Conservation (phyloP, 2,888 invertebrate genomes). For the Sclerodermus sp. region DNA sequence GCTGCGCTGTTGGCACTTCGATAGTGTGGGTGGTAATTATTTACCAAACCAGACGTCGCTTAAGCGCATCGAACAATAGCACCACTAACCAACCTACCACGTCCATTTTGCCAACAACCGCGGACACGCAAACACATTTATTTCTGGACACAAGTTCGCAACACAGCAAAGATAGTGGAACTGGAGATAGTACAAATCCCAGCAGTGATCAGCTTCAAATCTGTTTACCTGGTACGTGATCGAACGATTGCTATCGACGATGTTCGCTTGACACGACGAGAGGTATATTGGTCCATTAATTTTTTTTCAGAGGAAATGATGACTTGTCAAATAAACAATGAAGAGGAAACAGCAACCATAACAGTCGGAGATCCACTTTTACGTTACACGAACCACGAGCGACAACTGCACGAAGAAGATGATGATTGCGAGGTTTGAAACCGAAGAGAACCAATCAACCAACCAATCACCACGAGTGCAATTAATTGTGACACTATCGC, state of each 20-base stretch:
- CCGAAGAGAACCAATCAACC: too few relatives aligned
- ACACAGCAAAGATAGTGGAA: conserved; percentile 80
- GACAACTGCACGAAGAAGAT: conserved; percentile 33
- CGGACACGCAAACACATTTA: conserved; percentile 49
- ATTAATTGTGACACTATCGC: too few relatives aligned
- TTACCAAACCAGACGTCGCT: conserved; percentile 77
- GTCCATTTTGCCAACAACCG: conserved; percentile 24
- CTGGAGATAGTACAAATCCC: conserved; percentile 76
- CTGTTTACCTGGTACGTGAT: conserved; percentile 48
- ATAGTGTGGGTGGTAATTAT: conserved; percentile 90
- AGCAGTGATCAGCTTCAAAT: conserved; percentile 67
- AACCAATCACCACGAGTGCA: too few relatives aligned
- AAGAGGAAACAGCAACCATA: conserved; percentile 41
- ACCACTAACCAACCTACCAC: conserved; percentile 28
- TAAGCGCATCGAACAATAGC: conserved; percentile 57
- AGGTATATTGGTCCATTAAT: too few relatives aligned
- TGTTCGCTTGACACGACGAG: too few relatives aligned
- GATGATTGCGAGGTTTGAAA: conserved; percentile 29
- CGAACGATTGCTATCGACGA: too few relatives aligned
- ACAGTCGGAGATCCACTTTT: conserved; percentile 48
- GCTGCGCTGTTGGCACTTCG: conserved; percentile 89
- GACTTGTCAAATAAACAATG: conserved; percentile 39
- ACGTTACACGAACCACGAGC: conserved; percentile 53
- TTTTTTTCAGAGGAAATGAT: conserved; percentile 38
- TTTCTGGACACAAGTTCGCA: conserved; percentile 73